Percentiles rank a stretch among this genome's conserved stretches.
Conservation (phyloP, 2,888 invertebrate genomes). For the Troides oblongomaculatus region DNA sequence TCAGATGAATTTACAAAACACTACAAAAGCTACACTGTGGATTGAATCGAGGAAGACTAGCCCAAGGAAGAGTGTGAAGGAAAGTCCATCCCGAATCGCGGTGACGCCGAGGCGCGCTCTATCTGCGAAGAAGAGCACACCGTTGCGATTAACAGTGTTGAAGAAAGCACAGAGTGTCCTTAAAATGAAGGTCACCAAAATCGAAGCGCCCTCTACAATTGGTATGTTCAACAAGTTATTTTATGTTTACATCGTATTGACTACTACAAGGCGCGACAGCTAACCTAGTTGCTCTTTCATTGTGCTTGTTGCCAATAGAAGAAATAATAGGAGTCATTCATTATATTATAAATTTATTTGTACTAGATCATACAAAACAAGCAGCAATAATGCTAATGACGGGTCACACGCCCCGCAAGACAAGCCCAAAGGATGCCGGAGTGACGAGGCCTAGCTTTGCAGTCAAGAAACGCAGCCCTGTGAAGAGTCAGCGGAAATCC, state of each 20-base stretch:
- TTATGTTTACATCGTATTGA: no score
- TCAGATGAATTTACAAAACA: conserved; percentile 32
- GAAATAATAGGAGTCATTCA: no score
- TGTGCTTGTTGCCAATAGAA: no score
- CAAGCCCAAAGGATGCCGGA: conserved; percentile 1
- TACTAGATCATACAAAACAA: conserved; percentile 68
- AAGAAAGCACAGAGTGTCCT: conserved; percentile 42
- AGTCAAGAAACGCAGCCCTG: conserved; percentile 27
- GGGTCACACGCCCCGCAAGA: conserved; percentile 52
- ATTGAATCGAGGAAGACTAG: conserved; percentile 58
- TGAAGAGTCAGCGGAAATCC: conserved; percentile 17
- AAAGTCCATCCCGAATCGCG: conserved; percentile 15
- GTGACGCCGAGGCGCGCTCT: not conserved
- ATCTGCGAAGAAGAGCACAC: conserved; percentile 38
- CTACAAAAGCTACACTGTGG: conserved; percentile 63
- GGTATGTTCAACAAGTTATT: conserved; percentile 39
- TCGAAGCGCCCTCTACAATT: conserved; percentile 51
- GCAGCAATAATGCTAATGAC: conserved; percentile 72
- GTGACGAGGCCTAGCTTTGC: conserved; percentile 11
- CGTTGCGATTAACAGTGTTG: conserved; percentile 51
- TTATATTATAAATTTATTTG: not conserved
- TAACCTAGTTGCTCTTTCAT: no score
- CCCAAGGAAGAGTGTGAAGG: conserved; percentile 40
- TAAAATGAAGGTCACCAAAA: conserved; percentile 47
- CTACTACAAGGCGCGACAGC: not conserved